Evolutionary conservation across 2,888 invertebrate species (phyloP).

Genomic region (Melieria crassipennis): DNA sequence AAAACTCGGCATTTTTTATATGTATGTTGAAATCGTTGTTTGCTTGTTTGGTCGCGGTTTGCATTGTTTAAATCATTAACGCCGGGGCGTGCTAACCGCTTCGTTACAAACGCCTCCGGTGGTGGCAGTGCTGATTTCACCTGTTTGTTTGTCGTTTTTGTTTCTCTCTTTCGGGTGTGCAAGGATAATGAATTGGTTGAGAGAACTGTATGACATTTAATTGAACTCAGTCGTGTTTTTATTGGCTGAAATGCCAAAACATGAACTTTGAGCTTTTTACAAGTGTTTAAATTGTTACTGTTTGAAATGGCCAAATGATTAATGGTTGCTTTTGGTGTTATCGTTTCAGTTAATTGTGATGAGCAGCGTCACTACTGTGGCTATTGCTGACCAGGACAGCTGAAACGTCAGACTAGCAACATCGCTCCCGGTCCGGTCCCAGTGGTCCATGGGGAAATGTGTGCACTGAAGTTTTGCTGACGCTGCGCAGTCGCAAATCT

Average conservation of each 20-base stretch:
- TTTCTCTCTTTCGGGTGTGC: too few species aligned
- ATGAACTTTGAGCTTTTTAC: too few species aligned
- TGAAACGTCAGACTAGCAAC: slow-evolving; percentile 11
- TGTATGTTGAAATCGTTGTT: too few species aligned
- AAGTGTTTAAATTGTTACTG: background rate
- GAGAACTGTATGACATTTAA: background rate
- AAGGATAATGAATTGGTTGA: background rate
- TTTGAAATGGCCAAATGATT: background rate
- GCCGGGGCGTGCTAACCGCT: too few species aligned
- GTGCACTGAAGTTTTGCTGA: slow-evolving; percentile 32
- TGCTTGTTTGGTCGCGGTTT: too few species aligned
- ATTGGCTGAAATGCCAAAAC: background rate
- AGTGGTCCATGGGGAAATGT: slow-evolving; percentile 21
- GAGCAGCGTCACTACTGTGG: slow-evolving; percentile 23
- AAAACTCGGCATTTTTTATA: too few species aligned
- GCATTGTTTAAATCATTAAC: too few species aligned
- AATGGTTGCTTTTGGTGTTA: background rate
- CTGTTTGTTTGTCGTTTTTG: too few species aligned
- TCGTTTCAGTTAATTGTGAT: slow-evolving; percentile 31
- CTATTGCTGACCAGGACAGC: slow-evolving; percentile 22
- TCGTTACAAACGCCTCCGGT: too few species aligned
- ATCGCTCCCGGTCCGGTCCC: background rate
- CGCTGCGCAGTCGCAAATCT: slow-evolving; percentile 34
- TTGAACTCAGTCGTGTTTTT: background rate
- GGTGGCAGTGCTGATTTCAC: too few species aligned